Evolutionary conservation across 1,140 invertebrate species (phyloP).

Genomic region (Zaprionus ornatus): DNA sequence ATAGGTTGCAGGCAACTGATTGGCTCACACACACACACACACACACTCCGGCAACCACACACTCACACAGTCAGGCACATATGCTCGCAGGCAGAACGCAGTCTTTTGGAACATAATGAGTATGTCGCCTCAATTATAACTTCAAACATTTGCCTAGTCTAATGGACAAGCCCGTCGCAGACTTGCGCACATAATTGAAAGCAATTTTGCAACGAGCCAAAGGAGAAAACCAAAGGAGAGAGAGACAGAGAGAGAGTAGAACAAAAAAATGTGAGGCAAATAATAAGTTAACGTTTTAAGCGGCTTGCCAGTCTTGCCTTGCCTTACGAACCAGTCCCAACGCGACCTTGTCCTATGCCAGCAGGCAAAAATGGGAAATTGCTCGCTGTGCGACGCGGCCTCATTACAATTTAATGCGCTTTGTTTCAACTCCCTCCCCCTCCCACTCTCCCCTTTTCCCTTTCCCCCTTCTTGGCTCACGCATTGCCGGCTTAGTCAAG

Average conservation of each 20-base stretch:
- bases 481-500: slow-evolving; percentile 60
- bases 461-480: neutral
- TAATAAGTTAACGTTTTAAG: slow-evolving; percentile 78
- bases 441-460: too few relatives aligned
- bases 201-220: slow-evolving; percentile 43
- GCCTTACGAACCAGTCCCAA: neutral
- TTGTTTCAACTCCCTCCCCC: slow-evolving; percentile 46
- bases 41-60: neutral
- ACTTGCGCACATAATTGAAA: slow-evolving; percentile 63
- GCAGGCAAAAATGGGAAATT: slow-evolving; percentile 41
- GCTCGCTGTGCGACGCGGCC: slow-evolving; percentile 49
- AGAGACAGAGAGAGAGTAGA: neutral
- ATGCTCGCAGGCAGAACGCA: neutral
- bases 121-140: slow-evolving; percentile 48
- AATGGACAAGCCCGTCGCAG: slow-evolving; percentile 36
- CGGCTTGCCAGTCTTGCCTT: slow-evolving; percentile 59
- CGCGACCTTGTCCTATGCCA: slow-evolving; percentile 54
- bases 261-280: slow-evolving; percentile 41
- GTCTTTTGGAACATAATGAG: slow-evolving; percentile 28
- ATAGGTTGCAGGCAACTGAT: neutral
- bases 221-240: slow-evolving; percentile 6
- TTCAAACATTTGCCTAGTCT: slow-evolving; percentile 63
- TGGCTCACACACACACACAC: neutral
- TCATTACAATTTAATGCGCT: slow-evolving; percentile 78
- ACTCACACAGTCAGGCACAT: neutral